Percentiles rank a stretch among this genome's conserved stretches.
These are phyloP conservation scores for Hydrozoanthus tunicans DNA, from an alignment of 64 coral and sea anemone genomes.

Conservation along the genomic window DNA sequence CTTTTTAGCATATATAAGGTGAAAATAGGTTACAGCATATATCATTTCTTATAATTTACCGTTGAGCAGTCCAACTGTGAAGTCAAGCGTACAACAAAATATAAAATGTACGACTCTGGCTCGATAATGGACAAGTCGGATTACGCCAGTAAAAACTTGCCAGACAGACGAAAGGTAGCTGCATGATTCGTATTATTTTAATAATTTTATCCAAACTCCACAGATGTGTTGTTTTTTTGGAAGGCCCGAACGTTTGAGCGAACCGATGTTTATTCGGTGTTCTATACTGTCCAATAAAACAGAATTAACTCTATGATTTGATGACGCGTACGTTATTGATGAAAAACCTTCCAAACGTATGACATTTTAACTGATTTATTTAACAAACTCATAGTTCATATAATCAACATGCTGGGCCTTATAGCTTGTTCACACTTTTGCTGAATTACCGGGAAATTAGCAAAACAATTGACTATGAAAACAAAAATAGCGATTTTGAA, in stretches of 20 bases:
- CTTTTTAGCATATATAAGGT: slow-evolving; percentile 45
- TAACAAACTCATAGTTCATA: neutral
- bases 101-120: neutral
- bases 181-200: no score
- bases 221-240: no score
- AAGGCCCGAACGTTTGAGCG: neutral
- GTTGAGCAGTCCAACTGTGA: neutral
- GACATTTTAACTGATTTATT: neutral
- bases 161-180: slow-evolving; percentile 15
- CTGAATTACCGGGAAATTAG: slow-evolving; percentile 15
- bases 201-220: no score
- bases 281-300: neutral
- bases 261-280: no score
- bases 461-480: neutral
- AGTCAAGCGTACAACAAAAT: neutral
- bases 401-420: neutral
- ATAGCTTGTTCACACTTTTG: neutral
- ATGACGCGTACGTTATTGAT: no score
- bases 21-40: neutral
- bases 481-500: slow-evolving; percentile 1
- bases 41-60: neutral
- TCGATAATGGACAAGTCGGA: neutral
- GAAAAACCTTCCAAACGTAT: no score
- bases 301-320: no score
- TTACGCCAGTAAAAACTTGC: slow-evolving; percentile 10